Evolutionary conservation across 2,888 invertebrate species (phyloP).

Genomic region (Neria commutata): DNA sequence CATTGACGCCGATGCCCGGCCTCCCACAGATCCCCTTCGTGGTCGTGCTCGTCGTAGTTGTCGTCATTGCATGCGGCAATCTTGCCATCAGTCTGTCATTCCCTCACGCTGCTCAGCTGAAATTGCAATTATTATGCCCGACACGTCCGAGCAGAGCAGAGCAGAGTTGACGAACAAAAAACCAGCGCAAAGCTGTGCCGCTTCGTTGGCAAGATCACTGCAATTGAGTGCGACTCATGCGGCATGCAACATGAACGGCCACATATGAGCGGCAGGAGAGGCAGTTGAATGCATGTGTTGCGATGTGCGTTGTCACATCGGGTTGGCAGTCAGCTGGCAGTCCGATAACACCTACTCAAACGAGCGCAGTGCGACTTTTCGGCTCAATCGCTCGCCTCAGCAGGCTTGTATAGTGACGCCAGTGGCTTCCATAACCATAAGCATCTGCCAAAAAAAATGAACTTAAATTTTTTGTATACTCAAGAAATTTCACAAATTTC

Average conservation of each 20-base stretch:
- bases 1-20: too few relatives aligned
- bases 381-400: too few relatives aligned
- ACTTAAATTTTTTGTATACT: too few relatives aligned
- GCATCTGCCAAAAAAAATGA: too few relatives aligned
- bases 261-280: neutral
- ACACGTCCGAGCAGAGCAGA: slow-evolving; percentile 7
- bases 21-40: too few relatives aligned
- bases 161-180: neutral
- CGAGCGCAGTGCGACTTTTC: too few relatives aligned
- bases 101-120: neutral
- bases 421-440: too few relatives aligned
- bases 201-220: neutral
- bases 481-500: too few relatives aligned
- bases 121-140: slow-evolving; percentile 23
- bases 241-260: neutral
- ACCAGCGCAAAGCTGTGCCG: neutral
- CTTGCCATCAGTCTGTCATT: neutral
- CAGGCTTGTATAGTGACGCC: too few relatives aligned
- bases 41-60: too few relatives aligned
- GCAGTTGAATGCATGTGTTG: neutral
- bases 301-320: neutral
- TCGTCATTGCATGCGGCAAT: neutral
- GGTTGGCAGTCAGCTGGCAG: neutral
- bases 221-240: too few relatives aligned
- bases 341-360: neutral